Evolutionary conservation across 2,888 invertebrate genomes (phyloP), one percentile per base, ranked within the genome.

Genomic region (Lottia gigantea): DNA sequence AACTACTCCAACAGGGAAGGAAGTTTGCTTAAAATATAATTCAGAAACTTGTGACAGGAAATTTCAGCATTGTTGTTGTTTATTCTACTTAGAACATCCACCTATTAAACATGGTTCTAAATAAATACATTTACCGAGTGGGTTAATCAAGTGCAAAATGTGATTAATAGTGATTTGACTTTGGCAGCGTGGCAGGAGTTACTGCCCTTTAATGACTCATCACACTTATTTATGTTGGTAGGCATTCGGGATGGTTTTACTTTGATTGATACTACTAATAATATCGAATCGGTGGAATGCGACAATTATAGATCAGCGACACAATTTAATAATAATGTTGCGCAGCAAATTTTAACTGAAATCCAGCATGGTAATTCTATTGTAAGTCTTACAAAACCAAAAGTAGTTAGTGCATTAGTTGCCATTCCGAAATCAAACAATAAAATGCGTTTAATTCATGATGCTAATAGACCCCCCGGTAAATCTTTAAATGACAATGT

Each of bases 401-500:
- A 31, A 31, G 6, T 62, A n/a, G 23, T 62, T 6, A n/a, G n/a
- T 3, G 62, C 62, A 14, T 31, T 62, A 31, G 62, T 16, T n/a
- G 62, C 62, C 4, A 62, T 62, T 3, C 62, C 62, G 19, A 62
- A 62, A 23, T 25, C 25, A 3, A 16, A 19, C 2, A 19, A 31
- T 2, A 31, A 25, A 16, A 19, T 62, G 16, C 19, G 62, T n/a
- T 3, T 62, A 14, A 62, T 62, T 3, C 23, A 62, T 23, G 62
- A 62, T 31, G 62, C 62, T 4, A 62, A 19, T 62, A 16, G 16
- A 62, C 62, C 62, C 15, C 26, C 23, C 2, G 16, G 12, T 31
- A n/a, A 2, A n/a, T 16, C n/a, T 62, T 62, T 62, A 31, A 62
- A 62, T 23, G 62, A 16, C 16, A 62, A 62, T n/a, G 62, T 62